Conservation (phyloP, 2,797 vertebrate genomes). For the Melanotaenia maccullochi region DNA sequence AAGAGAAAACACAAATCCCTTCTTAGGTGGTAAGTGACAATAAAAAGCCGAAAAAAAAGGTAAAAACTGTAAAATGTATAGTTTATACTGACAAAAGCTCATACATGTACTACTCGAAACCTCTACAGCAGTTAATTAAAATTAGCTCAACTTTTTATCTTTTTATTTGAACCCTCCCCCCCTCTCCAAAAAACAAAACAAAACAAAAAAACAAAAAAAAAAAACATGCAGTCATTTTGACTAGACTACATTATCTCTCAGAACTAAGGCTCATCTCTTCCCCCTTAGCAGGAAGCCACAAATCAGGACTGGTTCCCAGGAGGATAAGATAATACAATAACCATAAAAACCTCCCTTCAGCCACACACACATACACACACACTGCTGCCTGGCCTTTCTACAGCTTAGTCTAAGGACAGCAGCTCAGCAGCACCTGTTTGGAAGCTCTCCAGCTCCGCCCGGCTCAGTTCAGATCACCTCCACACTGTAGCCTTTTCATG, state of each 20-base stretch:
- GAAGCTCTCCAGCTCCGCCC: constrained; percentile 61
- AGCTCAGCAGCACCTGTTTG: constrained; percentile 72
- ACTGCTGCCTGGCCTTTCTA: constrained; percentile 22
- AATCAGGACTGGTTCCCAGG: constrained; percentile 57
- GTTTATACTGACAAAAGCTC: background rate
- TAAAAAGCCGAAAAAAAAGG: background rate
- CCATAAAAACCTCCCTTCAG: constrained; percentile 41
- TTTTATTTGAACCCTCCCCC: background rate
- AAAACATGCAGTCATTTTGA: constrained; percentile 4
- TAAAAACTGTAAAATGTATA: background rate
- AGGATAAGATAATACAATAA: constrained; percentile 71
- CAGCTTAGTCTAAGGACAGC: constrained; percentile 35
- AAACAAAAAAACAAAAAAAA: background rate
- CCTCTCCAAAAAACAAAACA: background rate
- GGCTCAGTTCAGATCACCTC: constrained; percentile 38
- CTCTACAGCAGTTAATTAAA: background rate
- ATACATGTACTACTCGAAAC: background rate
- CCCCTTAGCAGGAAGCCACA: constrained; percentile 60
- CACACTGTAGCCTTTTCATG: constrained; percentile 48
- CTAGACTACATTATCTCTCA: constrained; percentile 38
- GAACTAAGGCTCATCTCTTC: constrained; percentile 23
- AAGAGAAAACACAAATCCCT: background rate
- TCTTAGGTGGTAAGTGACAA: background rate
- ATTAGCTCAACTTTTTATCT: background rate
- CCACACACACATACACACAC: constrained; percentile 10